A percentile compares a stretch with the other conserved stretches of the same genome.
Conservation (phyloP, 2,797 vertebrate species). For the Hapalemur alaotrensis region DNA sequence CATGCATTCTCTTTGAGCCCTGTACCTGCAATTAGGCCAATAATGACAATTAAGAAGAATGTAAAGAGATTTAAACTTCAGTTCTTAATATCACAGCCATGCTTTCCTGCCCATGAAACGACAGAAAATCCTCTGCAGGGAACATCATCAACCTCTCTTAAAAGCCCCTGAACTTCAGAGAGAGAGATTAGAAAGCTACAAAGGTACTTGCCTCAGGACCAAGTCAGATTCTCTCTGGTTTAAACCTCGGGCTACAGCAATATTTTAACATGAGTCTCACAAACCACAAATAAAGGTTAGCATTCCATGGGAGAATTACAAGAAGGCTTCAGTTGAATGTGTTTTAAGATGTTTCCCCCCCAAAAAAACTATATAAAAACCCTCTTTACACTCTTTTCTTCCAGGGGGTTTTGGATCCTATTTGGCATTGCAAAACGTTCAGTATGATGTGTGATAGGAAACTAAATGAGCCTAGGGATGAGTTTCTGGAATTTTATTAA, state of each 20-base stretch:
- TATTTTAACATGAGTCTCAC: slow-evolving; percentile 78
- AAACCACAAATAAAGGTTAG: slow-evolving; percentile 79
- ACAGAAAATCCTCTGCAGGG: slow-evolving; percentile 75
- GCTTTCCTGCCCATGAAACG: slow-evolving; percentile 64
- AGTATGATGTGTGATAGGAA: slow-evolving; percentile 74
- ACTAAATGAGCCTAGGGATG: slow-evolving; percentile 48
- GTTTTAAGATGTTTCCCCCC: slow-evolving; percentile 57
- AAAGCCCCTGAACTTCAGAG: slow-evolving; percentile 71
- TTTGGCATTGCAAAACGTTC: slow-evolving; percentile 57
- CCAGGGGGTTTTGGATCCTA: slow-evolving; percentile 54
- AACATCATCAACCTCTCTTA: slow-evolving; percentile 67
- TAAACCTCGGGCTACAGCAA: slow-evolving; percentile 76
- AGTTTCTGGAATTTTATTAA: slow-evolving; percentile 18
- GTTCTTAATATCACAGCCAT: slow-evolving; percentile 64
- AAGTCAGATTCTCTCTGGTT: slow-evolving; percentile 81
- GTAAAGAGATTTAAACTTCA: slow-evolving; percentile 73
- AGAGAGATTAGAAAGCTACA: slow-evolving; percentile 81
- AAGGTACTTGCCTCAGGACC: slow-evolving; percentile 75
- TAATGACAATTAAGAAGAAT: slow-evolving; percentile 77
- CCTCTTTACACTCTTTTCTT: slow-evolving; percentile 59
- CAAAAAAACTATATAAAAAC: slow-evolving; percentile 53
- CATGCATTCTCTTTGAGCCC: slow-evolving; percentile 65
- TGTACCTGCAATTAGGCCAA: slow-evolving; percentile 68
- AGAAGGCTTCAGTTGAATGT: slow-evolving; percentile 66
- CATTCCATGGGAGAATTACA: slow-evolving; percentile 72